Conservation (phyloP, 2,888 invertebrate species). For the Heliconius ismenius region DNA sequence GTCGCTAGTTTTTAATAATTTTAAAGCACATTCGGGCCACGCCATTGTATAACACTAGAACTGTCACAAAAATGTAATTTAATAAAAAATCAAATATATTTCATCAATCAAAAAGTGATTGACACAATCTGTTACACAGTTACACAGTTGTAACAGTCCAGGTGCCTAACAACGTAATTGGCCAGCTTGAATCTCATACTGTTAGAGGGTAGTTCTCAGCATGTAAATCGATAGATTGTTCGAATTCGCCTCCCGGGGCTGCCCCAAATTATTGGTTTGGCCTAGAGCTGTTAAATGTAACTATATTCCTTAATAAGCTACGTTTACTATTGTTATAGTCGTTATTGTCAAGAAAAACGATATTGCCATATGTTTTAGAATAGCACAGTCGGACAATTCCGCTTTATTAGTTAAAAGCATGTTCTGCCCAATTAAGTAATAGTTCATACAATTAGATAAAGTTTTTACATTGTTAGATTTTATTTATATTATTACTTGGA, state of each 20-base stretch:
- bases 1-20: too few species aligned
- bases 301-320: constrained; percentile 74
- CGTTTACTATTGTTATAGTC: constrained; percentile 63
- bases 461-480: not conserved
- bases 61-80: not conserved
- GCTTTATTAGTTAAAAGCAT: constrained; percentile 27
- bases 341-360: constrained; percentile 54
- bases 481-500: not conserved
- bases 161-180: constrained; percentile 44
- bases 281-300: constrained; percentile 71
- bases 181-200: constrained; percentile 40
- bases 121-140: constrained; percentile 1
- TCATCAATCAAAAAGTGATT: not conserved
- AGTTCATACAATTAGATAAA: constrained; percentile 16
- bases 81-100: not conserved
- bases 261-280: constrained; percentile 75
- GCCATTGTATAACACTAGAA: not conserved
- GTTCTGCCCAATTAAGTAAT: constrained; percentile 20
- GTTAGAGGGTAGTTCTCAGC: constrained; percentile 60
- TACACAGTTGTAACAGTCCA: constrained; percentile 30
- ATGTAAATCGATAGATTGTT: constrained; percentile 62
- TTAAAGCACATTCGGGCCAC: too few species aligned
- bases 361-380: constrained; percentile 59
- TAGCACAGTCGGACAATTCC: constrained; percentile 27
- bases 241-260: constrained; percentile 61